Percentiles rank a stretch among this genome's conserved stretches.
Evolutionary conservation across 2,797 vertebrate species (phyloP).

Genomic region (Acrossocheilus fasciatus): DNA sequence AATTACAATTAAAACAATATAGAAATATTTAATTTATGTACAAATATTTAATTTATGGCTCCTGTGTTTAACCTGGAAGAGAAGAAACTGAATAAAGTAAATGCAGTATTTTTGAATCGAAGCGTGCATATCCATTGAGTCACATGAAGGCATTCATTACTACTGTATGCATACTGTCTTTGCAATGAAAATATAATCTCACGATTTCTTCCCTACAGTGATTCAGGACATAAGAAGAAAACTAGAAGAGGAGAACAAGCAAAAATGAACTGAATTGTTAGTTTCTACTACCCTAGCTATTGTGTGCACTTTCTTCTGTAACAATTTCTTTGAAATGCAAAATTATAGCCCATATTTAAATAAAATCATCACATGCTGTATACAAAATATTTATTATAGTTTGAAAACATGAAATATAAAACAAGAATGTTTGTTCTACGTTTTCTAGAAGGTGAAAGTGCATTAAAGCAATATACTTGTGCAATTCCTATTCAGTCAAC

Average conservation of each 20-base stretch:
- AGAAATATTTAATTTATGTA: no score
- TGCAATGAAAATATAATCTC: background rate
- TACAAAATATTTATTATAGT: slow-evolving; percentile 51
- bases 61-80: no score
- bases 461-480: slow-evolving; percentile 16
- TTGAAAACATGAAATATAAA: slow-evolving; percentile 11
- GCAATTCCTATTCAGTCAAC: slow-evolving; percentile 20
- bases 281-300: background rate
- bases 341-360: background rate
- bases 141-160: background rate
- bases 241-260: slow-evolving; percentile 52
- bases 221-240: slow-evolving; percentile 59
- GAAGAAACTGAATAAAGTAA: no score
- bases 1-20: no score
- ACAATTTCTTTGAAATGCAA: background rate
- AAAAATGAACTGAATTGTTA: background rate
- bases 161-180: background rate
- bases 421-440: background rate
- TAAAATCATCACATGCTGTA: background rate
- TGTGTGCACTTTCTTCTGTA: background rate
- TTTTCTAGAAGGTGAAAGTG: slow-evolving; percentile 48
- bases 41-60: no score
- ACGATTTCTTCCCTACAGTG: slow-evolving; percentile 32
- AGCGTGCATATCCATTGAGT: background rate
- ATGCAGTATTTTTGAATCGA: background rate